Conservation (phyloP, 2,113 vertebrate genomes). For the Hucho hucho region DNA sequence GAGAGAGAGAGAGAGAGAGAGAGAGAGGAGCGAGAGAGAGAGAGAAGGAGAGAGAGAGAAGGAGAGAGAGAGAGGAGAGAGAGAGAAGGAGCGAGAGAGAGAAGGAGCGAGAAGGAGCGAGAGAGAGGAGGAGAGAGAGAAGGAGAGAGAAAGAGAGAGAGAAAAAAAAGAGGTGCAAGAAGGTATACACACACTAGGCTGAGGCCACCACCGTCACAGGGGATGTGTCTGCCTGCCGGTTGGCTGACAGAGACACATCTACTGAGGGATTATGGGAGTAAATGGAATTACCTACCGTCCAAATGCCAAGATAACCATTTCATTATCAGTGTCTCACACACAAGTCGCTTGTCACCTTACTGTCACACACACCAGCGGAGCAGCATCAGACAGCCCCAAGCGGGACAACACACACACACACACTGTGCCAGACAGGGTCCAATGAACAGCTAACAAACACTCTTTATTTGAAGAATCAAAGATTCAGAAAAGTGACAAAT, state of each 20-base stretch:
- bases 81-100: too few relatives aligned
- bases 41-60: too few relatives aligned
- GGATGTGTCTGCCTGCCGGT: slow-evolving; percentile 1
- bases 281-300: slow-evolving; percentile 49
- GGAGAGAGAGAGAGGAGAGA: too few relatives aligned
- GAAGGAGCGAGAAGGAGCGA: too few relatives aligned
- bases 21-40: too few relatives aligned
- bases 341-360: slow-evolving; percentile 24
- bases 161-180: too few relatives aligned
- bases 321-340: slow-evolving; percentile 45
- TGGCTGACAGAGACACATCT: slow-evolving; percentile 32
- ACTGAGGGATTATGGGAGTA: slow-evolving; percentile 43
- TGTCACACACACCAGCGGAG: slow-evolving; percentile 12
- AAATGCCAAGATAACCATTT: slow-evolving; percentile 47
- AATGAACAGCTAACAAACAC: slow-evolving; percentile 2
- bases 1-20: too few relatives aligned
- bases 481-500: background rate
- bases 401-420: background rate
- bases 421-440: background rate
- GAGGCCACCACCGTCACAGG: background rate
- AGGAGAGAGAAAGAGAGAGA: too few relatives aligned
- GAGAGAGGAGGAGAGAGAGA: too few relatives aligned
- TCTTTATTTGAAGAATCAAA: background rate
- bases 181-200: background rate
- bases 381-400: background rate